Evolutionary conservation across 2,113 vertebrate genomes (phyloP), one percentile per base, ranked within the genome.

Genomic region (Mesitornis unicolor): DNA sequence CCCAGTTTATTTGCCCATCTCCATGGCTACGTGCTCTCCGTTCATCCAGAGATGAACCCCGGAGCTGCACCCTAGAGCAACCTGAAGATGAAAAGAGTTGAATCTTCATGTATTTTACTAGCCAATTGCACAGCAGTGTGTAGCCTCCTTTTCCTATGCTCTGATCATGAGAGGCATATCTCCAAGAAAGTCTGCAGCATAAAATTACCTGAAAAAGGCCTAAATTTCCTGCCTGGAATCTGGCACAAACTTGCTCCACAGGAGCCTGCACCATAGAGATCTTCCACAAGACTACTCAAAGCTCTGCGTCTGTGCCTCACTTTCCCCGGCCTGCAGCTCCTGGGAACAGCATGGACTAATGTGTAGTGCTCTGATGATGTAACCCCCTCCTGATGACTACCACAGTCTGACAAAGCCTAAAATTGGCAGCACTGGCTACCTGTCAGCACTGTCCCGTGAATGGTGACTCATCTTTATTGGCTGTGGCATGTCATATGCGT

Each of bases 321-420:
- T 89, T 95, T 95, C 83, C 73, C 47, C 81, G 65, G 51, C 42
- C 45, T 26, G 20, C 71, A 70, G 83, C 65, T 78, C 65, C 56
- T 1, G n/a, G 54, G 81, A 91, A 9, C 70, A 95, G 42, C 71
- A 56, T 57, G 83, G 22, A n/a, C 83, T 93, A 33, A 86, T 57
- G 84, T 94, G 76, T 36, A 81, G 83, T 35, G 92, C 90, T 96
- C 69, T 57, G 92, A 95, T 95, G 96, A 93, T 94, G 95, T 81
- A 84, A 87, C 36, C 69, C 33, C 28, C 38, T 84, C 65, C 92
- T 74, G 77, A 24, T 1, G 68, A 90, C 36, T 54, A 57, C 95
- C 95, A 89, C 85, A 43, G 90, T 35, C 93, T 90, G 45, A 85
- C 60, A 68, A n/a, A 90, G 65, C 75, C 92, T 93, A 95, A 97